These are phyloP conservation scores for Zapus hudsonius DNA, from an alignment of 2,113 vertebrate genomes.

Conservation along the genomic window DNA sequence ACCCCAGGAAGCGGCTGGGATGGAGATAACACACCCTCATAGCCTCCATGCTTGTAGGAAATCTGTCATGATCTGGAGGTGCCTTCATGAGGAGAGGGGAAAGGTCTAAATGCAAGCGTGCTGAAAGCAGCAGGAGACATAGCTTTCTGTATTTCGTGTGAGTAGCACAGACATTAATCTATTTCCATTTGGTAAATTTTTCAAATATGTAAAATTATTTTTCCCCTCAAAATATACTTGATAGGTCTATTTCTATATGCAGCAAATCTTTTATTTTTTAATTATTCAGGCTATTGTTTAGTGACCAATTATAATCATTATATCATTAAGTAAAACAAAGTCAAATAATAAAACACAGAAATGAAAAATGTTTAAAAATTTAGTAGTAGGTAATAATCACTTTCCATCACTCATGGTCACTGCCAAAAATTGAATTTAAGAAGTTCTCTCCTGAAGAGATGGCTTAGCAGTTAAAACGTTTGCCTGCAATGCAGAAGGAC, in stretches of 20 bases:
- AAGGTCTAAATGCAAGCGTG: too few species aligned
- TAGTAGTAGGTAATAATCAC: not conserved
- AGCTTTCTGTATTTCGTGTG: not conserved
- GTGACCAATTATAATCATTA: slow-evolving; percentile 2
- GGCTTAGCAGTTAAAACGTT: too few species aligned
- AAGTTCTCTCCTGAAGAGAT: too few species aligned
- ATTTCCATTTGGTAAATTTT: not conserved
- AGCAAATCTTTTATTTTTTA: not conserved
- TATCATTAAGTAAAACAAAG: not conserved
- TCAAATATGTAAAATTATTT: slow-evolving; percentile 10
- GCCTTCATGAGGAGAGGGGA: too few species aligned
- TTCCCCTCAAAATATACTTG: not conserved
- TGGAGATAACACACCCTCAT: too few species aligned
- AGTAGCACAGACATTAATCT: not conserved
- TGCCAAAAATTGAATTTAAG: too few species aligned
- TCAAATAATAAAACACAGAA: not conserved
- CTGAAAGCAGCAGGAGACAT: too few species aligned
- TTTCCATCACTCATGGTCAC: not conserved
- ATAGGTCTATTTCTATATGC: not conserved
- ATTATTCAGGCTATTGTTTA: not conserved
- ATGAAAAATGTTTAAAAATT: not conserved
- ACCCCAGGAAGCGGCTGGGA: too few species aligned
- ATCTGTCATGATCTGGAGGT: too few species aligned
- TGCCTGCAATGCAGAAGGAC: too few species aligned
- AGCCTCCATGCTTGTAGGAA: too few species aligned